phyloP scores from a whole-genome alignment of 2,888 invertebrate species.

The Sarcophaga caerulescens region DNA sequence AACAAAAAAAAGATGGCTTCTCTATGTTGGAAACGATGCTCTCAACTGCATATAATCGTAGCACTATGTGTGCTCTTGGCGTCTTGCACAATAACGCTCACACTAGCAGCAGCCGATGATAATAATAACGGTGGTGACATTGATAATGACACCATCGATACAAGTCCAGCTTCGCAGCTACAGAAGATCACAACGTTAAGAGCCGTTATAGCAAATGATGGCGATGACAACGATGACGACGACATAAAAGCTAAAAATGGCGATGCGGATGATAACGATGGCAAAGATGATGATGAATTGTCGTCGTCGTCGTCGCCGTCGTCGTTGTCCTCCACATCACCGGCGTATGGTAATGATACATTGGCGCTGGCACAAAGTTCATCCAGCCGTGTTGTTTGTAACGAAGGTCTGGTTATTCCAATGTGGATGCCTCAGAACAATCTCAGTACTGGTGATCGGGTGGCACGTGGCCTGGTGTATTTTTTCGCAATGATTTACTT shows the following conservation, averaged over 20 bases:
- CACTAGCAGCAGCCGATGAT: conserved; percentile 70
- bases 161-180: conserved; percentile 31
- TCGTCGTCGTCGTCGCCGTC: conserved; percentile 6
- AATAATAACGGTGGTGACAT: conserved; percentile 26
- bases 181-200: conserved; percentile 43
- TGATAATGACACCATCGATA: conserved; percentile 41
- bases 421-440: conserved; percentile 93
- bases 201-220: conserved; percentile 40
- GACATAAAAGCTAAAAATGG: conserved; percentile 43
- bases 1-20: conserved; percentile 58
- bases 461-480: conserved; percentile 94
- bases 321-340: conserved; percentile 40
- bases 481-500: conserved; percentile 94
- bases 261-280: conserved; percentile 16
- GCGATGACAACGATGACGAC: conserved; percentile 8
- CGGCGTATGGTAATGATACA: conserved; percentile 56
- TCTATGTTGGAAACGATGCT: conserved; percentile 37
- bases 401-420: conserved; percentile 92
- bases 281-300: conserved; percentile 3
- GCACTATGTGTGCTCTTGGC: conserved; percentile 73
- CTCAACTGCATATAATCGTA: conserved; percentile 57
- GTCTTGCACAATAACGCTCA: conserved; percentile 74
- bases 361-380: conserved; percentile 63
- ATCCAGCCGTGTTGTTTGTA: conserved; percentile 82
- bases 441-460: conserved; percentile 88